Evolutionary conservation across 1,140 invertebrate genomes (phyloP), one percentile per base, ranked within the genome.

Genomic region (Drosophila santomea): DNA sequence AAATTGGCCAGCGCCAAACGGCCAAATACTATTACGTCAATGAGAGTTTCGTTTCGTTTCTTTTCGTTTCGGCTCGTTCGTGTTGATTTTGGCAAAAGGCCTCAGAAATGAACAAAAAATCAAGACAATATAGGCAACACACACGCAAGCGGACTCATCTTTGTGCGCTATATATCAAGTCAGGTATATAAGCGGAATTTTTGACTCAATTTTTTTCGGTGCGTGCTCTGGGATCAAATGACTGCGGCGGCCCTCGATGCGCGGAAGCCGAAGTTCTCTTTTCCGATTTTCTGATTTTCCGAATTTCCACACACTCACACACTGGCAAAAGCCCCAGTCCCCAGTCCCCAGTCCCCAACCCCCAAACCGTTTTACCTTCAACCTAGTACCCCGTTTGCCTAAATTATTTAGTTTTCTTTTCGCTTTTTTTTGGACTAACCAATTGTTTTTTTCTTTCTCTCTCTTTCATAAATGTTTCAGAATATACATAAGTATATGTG

Each of bases 401-500:
- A 59, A 62, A 62, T 61, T 72, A 72, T 32, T 32, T 77, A 76
- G 62, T 77, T 78, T 71, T 54, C 38, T 51, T 82, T 72, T 59
- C 51, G 64, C 64, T 73, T 72, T 75, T 67, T 76, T 80, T 82
- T 74, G 51, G 69, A 84, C 80, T 89, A 89, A 89, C 84, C 85
- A 89, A 89, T 90, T 89, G 74, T 83, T 79, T 86, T 83, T 62
- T 76, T 78, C 41, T 82, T 55, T 78, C 60, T 80, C 59, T 80
- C 63, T 80, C 63, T 85, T 80, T 85, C 78, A 78, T 80, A 78
- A 86, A 80, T 89, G 80, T 84, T 88, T 89, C 84, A 89, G 84
- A 89, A 78, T 64, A 84, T 84, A 80, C 80, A 80, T 89, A 89
- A 89, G 72, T 66, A 74, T 66, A 43, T 80, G 76, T 88, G 77